Evolutionary conservation across 2,888 invertebrate species (phyloP), one percentile per base, ranked within the genome.

Genomic region (Drosophila cognata): DNA sequence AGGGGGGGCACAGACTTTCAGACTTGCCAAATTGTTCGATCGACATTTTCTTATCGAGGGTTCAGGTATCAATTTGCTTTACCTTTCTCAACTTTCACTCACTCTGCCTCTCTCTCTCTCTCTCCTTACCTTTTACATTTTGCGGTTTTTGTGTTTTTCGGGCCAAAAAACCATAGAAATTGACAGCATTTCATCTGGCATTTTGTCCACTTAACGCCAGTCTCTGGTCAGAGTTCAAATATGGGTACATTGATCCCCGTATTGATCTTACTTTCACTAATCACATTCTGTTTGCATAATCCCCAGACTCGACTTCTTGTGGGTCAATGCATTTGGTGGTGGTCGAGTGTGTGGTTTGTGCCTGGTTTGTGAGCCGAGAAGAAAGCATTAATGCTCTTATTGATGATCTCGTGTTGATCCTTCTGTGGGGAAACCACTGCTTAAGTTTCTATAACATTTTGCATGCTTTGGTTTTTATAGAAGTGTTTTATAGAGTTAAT

Each of bases 171-270:
- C 29, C 21, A 55, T 41, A 46, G 48, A 65, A 86, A 84, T 86
- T 80, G 76, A 64, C 78, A 75, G 65, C 66, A 72, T 84, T 84
- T 84, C 72, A 82, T 71, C 83, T 71, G 74, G 84, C 78, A 79
- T 88, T 84, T 77, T 75, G 71, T 80, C 71, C 67, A 77, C 70
- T 82, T 82, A 79, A 77, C 79, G 57, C 67, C 31, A 57, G 33
- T 52, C 61, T 68, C 60, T 75, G 88, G 88, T 87, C 89, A 87
- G 88, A 87, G 87, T 87, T 87, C 87, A 87, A 87, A 83, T 87
- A 77, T 89, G 85, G 85, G 88, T 75, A 33, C 62, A 79, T 77
- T 79, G 69, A 79, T 61, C 69, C 69, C 33, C 59, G 10, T 56
- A 77, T 69, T 77, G 69, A 80, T 68, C 65, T 29, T 46, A 52